A percentile compares a stretch with the other conserved stretches of the same genome.
These are phyloP conservation scores for Prochilodus magdalenae DNA, from an alignment of 2,113 vertebrate species.

Conservation along the genomic window DNA sequence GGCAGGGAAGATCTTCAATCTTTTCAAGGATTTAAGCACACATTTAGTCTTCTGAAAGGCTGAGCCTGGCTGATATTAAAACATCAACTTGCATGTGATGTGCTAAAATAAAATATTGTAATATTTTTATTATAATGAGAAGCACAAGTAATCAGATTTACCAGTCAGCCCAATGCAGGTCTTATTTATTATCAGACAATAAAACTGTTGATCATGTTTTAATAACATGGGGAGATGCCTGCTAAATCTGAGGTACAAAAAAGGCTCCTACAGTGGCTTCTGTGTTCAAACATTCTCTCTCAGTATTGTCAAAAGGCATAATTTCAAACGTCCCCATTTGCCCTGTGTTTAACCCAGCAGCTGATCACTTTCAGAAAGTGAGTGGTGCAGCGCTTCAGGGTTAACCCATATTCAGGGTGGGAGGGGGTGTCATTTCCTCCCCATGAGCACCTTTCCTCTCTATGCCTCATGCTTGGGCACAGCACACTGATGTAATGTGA, in stretches of 20 bases:
- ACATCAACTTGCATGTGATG: neutral
- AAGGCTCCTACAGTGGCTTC: neutral
- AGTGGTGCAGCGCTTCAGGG: conserved; percentile 9
- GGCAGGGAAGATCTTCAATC: neutral
- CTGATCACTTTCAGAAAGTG: conserved; percentile 41
- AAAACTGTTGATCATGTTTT: too few relatives aligned
- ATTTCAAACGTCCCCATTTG: conserved; percentile 18
- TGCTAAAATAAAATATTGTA: neutral
- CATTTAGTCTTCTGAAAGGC: neutral
- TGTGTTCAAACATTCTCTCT: conserved; percentile 34
- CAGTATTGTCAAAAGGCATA: conserved; percentile 28
- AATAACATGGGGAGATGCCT: too few relatives aligned
- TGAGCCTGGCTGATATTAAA: too few relatives aligned
- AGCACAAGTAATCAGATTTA: too few relatives aligned
- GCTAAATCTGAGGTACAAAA: neutral
- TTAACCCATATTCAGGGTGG: conserved; percentile 9
- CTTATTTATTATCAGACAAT: too few relatives aligned
- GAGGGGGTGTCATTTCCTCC: conserved; percentile 22
- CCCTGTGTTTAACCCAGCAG: conserved; percentile 14
- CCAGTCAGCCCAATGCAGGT: too few relatives aligned
- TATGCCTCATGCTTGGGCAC: conserved; percentile 4
- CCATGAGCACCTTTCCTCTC: conserved; percentile 22
- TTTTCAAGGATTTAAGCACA: neutral
- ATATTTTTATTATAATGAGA: too few relatives aligned
- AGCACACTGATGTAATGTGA: conserved; percentile 63